Percentiles rank a stretch among this genome's conserved stretches.
phyloP scores from a whole-genome alignment of 92 coral and sea anemone species.

The Diadumene lineata region DNA sequence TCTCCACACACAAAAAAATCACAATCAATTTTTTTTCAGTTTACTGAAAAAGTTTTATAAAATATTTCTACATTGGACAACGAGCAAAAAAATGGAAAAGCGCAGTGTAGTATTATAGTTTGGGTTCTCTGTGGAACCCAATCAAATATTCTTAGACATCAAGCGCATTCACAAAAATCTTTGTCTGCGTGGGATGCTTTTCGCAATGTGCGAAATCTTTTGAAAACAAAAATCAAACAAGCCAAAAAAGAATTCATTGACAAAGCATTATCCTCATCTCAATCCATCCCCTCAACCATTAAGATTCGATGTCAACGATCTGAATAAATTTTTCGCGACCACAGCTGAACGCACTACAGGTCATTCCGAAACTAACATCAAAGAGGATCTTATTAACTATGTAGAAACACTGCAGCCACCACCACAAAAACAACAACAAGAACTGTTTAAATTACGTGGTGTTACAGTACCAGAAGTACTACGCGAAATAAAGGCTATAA shows the following conservation, averaged over 20 bases:
- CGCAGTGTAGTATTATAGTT: too few relatives aligned
- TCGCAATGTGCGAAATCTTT: conserved; percentile 8
- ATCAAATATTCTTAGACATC: too few relatives aligned
- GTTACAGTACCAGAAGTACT: conserved; percentile 7
- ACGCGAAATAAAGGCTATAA: conserved; percentile 11
- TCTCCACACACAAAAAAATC: too few relatives aligned
- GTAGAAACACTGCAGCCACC: conserved; percentile 2
- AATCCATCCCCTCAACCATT: conserved; percentile 40
- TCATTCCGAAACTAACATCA: neutral
- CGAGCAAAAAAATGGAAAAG: too few relatives aligned
- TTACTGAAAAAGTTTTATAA: too few relatives aligned
- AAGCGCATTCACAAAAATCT: conserved; percentile 22
- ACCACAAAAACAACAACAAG: neutral
- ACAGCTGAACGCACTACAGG: conserved; percentile 43
- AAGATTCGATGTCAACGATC: conserved; percentile 27
- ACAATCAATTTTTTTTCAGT: too few relatives aligned
- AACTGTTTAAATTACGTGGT: neutral
- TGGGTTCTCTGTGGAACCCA: too few relatives aligned
- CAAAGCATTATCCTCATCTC: conserved; percentile 13
- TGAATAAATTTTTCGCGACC: conserved; percentile 28
- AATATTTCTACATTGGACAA: too few relatives aligned
- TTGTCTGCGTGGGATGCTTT: conserved; percentile 19
- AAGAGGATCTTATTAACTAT: conserved; percentile 19
- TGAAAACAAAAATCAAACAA: neutral
- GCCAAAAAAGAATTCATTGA: neutral